Evolutionary conservation across 1,140 invertebrate genomes (phyloP).

Genomic region (Protaetia brevitarsis): DNA sequence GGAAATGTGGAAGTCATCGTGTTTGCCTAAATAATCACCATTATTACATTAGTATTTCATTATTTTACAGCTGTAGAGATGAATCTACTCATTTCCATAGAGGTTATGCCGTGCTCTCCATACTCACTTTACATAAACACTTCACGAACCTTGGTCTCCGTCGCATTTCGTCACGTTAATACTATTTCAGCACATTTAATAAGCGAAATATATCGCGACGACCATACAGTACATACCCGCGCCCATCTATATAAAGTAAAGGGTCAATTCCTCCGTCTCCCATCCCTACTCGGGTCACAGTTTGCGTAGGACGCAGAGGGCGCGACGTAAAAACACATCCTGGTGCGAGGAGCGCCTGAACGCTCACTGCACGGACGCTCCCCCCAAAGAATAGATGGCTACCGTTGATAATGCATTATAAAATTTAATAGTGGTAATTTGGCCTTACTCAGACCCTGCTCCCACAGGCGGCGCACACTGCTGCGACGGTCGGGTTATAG

Average conservation of each 20-base stretch:
- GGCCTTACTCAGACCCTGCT: constrained; percentile 14
- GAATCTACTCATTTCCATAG: no score
- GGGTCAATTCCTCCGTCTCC: not conserved
- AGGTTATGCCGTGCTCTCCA: no score
- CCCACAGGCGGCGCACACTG: not conserved
- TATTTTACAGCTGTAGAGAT: no score
- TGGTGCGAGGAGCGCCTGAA: not conserved
- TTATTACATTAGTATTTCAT: no score
- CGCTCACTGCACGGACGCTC: no score
- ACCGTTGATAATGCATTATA: constrained; percentile 9
- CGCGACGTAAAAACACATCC: not conserved
- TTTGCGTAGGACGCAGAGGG: not conserved
- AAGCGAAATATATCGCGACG: not conserved
- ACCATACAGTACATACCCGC: no score
- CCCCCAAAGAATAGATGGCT: constrained; percentile 7
- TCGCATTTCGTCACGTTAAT: not conserved
- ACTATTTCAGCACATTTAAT: not conserved
- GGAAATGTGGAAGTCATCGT: no score
- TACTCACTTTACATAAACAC: no score
- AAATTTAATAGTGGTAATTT: constrained; percentile 14
- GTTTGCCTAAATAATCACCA: no score
- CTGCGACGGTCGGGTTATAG: not conserved
- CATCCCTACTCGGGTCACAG: not conserved
- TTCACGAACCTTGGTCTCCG: not conserved
- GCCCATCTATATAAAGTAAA: not conserved